These are phyloP conservation scores for Drosophila yooni DNA, from an alignment of 2,888 invertebrate genomes.

Conservation along the genomic window DNA sequence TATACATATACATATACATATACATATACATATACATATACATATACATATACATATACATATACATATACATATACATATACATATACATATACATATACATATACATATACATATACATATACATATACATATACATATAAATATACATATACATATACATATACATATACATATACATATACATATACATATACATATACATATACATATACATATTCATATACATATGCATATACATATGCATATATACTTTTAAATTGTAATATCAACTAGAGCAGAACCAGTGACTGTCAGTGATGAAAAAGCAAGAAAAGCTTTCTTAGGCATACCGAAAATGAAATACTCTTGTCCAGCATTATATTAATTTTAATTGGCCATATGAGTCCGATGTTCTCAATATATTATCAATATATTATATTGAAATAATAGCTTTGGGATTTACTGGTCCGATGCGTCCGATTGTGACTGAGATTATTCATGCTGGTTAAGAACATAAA, in stretches of 20 bases:
- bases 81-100: conserved; percentile 1
- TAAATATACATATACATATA: no score
- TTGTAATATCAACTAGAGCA: not conserved
- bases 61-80: not conserved
- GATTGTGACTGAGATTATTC: not conserved
- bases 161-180: no score
- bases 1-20: no score
- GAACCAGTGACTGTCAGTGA: not conserved
- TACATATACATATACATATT: not conserved
- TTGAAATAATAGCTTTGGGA: not conserved
- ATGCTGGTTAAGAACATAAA: not conserved
- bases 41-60: no score
- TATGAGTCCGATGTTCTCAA: not conserved
- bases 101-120: no score
- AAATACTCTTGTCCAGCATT: not conserved
- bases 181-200: not conserved
- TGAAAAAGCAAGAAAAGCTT: not conserved
- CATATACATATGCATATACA: not conserved
- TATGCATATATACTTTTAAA: not conserved
- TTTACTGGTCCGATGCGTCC: not conserved
- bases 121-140: no score
- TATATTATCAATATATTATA: not conserved
- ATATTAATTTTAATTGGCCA: not conserved
- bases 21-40: no score
- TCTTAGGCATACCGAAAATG: not conserved